Evolutionary conservation across 2,797 vertebrate species (phyloP).

Genomic region (Gallinago solitaria): DNA sequence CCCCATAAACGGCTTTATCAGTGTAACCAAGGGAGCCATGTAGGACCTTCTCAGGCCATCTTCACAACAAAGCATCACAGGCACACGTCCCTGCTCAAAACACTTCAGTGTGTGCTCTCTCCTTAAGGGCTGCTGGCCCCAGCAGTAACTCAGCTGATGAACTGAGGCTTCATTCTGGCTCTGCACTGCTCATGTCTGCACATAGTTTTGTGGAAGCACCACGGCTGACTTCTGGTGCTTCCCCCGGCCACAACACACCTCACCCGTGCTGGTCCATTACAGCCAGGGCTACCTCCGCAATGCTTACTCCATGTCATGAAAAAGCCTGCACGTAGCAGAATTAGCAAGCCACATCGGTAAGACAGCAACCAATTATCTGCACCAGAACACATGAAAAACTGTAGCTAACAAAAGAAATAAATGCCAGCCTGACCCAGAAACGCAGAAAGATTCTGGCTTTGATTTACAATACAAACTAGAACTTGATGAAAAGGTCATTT

Average conservation of each 20-base stretch:
- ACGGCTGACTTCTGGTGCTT: not conserved
- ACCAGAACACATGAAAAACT: not conserved
- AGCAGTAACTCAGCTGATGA: not conserved
- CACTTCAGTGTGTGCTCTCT: rapidly evolving
- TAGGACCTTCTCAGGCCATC: rapidly evolving
- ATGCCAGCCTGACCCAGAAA: not conserved
- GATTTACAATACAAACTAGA: not conserved
- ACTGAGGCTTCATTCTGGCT: not conserved
- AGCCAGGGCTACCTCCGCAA: not conserved
- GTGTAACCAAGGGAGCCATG: not conserved
- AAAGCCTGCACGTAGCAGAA: not conserved
- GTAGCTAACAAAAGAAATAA: not conserved
- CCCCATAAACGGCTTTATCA: not conserved
- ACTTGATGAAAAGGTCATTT: not conserved
- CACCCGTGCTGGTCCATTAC: not conserved
- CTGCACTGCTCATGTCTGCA: not conserved
- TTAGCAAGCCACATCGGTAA: not conserved
- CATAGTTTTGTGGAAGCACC: not conserved
- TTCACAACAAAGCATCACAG: not conserved
- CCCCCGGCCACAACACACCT: not conserved
- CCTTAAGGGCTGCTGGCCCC: not conserved
- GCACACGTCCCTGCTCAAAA: not conserved
- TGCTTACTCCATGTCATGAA: not conserved
- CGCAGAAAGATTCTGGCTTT: not conserved
- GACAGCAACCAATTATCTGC: not conserved